Base-by-base conservation (phyloP, 2,888 invertebrate genomes). In the Noctua fimbriata region DNA sequence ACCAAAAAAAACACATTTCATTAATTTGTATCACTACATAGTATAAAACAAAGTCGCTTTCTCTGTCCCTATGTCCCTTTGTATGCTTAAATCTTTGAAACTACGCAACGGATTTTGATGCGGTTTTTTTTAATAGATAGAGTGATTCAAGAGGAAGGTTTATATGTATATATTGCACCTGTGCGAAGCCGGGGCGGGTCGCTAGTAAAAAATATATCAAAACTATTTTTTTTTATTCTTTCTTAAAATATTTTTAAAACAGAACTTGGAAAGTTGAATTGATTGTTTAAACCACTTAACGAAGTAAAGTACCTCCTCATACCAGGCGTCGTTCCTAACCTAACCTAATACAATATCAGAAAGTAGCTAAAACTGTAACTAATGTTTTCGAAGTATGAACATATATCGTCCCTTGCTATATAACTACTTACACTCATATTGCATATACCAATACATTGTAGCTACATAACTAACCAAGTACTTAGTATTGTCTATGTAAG, bases 1-100 rank as follows among this genome's bases (percentile, higher is more conserved):
- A 89, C 86, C 80, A 67, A 79, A 36, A 36, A 28, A 78, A 86
- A 72, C 24, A 73, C n/a, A 58, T 67, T 63, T 63, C 3, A 63
- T 63, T 63, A 18, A 63, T 16, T 60, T 60, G 28, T 16, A 28
- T n/a, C n/a, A n/a, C n/a, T n/a, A n/a, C n/a, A n/a, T n/a, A n/a
- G n/a, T n/a, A n/a, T n/a, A n/a, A n/a, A n/a, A n/a, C n/a, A n/a
- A n/a, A n/a, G n/a, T n/a, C n/a, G n/a, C n/a, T n/a, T n/a, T n/a
- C n/a, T n/a, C n/a, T n/a, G n/a, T n/a, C n/a, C n/a, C n/a, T n/a
- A n/a, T n/a, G n/a, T n/a, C n/a, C n/a, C n/a, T n/a, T n/a, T n/a
- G n/a, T n/a, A n/a, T n/a, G n/a, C n/a, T n/a, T n/a, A n/a, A n/a
- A n/a, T n/a, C n/a, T n/a, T n/a, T n/a, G n/a, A n/a, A n/a, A n/a